Percentiles rank a stretch among this genome's conserved stretches.
Conservation (phyloP, 2,888 invertebrate genomes). For the Sminthurides aquaticus region DNA sequence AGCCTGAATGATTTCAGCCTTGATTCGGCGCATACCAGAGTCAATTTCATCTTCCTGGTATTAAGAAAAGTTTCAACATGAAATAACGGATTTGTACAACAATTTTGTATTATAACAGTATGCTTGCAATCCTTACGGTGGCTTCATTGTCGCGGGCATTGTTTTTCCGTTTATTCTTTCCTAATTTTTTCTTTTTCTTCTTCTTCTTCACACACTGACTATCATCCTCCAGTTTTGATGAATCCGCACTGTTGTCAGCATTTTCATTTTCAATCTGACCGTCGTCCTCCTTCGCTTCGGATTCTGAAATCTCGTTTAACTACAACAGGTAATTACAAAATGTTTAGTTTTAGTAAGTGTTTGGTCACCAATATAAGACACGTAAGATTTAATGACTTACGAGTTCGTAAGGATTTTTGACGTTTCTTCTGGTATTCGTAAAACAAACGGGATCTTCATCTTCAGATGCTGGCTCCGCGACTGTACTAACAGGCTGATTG, state of each 20-base stretch:
- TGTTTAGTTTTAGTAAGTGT: constrained; percentile 6
- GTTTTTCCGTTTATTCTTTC: constrained; percentile 27
- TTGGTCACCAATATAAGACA: background rate
- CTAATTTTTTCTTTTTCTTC: constrained; percentile 56
- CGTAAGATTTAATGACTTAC: too few relatives aligned
- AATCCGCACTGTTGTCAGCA: constrained; percentile 33
- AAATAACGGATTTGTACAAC: background rate
- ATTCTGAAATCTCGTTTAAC: constrained; percentile 63
- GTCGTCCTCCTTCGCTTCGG: constrained; percentile 63
- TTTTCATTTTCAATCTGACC: constrained; percentile 43
- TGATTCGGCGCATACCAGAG: background rate
- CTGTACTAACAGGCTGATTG: constrained; percentile 25
- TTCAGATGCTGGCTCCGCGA: constrained; percentile 42
- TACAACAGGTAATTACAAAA: constrained; percentile 46
- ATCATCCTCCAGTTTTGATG: constrained; percentile 35
- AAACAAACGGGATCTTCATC: constrained; percentile 41
- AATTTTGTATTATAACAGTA: background rate
- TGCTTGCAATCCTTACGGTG: constrained; percentile 6
- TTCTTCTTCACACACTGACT: constrained; percentile 50
- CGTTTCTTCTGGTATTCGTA: constrained; percentile 33
- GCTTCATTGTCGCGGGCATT: constrained; percentile 11
- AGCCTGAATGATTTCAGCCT: background rate
- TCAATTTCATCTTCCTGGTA: constrained; percentile 18
- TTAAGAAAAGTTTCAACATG: background rate
- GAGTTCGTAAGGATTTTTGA: constrained; percentile 60